Conservation (phyloP, 2,888 invertebrate species). For the Anodontia alba region DNA sequence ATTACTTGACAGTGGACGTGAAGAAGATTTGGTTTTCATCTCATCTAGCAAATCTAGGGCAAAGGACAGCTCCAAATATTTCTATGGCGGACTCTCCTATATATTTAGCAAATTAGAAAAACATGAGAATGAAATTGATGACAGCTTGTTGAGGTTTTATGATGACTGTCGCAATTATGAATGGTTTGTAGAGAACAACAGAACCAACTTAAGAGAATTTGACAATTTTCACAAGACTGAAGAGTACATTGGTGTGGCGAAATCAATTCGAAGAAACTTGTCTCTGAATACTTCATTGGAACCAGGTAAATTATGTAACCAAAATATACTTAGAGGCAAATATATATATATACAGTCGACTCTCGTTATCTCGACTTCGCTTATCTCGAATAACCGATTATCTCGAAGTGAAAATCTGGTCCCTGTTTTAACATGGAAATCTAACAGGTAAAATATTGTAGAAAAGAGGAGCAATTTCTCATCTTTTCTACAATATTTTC, state of each 20-base stretch:
- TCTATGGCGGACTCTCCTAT: conserved; percentile 35
- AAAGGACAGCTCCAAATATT: conserved; percentile 42
- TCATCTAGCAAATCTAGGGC: conserved; percentile 43
- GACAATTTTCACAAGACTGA: conserved; percentile 33
- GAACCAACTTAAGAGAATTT: conserved; percentile 37
- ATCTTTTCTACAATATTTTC: no score
- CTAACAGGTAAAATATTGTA: no score
- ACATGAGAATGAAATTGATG: conserved; percentile 27
- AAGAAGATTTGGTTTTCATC: conserved; percentile 31
- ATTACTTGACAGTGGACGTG: conserved; percentile 30
- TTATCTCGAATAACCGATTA: no score
- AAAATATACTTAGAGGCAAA: no score
- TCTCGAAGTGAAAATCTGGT: no score
- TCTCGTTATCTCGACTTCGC: no score
- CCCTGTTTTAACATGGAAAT: no score
- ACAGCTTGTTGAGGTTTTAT: conserved; percentile 42
- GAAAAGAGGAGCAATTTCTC: no score
- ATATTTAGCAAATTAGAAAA: background rate
- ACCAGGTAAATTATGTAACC: conserved; percentile 19
- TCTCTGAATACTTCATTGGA: conserved; percentile 21
- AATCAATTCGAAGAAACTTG: conserved; percentile 30
- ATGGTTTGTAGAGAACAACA: conserved; percentile 38
- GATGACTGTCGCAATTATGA: conserved; percentile 49
- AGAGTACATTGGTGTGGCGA: conserved; percentile 29
- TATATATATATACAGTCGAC: no score